Evolutionary conservation across 2,113 vertebrate species (phyloP), one percentile per base, ranked within the genome.

Genomic region (Nannospalax galili): DNA sequence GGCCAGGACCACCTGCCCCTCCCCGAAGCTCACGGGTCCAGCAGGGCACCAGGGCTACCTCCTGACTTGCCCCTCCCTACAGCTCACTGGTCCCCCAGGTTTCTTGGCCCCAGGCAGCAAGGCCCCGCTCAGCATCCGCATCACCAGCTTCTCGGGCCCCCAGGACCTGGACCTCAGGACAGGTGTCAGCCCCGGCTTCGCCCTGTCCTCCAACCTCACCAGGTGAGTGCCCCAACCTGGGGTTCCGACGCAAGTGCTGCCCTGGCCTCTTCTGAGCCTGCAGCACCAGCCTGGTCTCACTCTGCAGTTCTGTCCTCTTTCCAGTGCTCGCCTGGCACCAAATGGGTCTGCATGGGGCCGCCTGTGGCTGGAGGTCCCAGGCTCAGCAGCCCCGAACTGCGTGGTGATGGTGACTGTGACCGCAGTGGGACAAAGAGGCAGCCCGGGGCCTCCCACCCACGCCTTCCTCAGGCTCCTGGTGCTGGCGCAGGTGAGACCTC

Each of bases 391-490:
- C 56, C 96, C 97, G 1, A 98, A 98, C 58, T 97, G 94, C 0
- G 95, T 98, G 5, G 98, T 99, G 82, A 98, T 95, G 1, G 97
- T 99, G 45, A 99, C 98, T 0, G 98, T 99, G 77, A 98, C 98
- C 1, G 98, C 98, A 6, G 75, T 0, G 4, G 40, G 72, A 20
- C 16, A 4, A 40, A 84, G 86, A 87, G 96, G 84, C 17, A 91
- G 82, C 20, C 93, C 90, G 24, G 82, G 93, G 26, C 88, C 98
- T 92, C 97, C 97, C 0, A 87, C 93, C 7, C 78, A 97, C 12
- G 98, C 98, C n/a, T 98, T 99, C 93, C 96, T 98, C 42, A 98
- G 98, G 89, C 95, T 99, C 52, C 98, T 98, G 24, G 98, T 99
- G 80, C 80, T 74, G 95, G 92, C 92, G 65, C 26, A 35, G 0